Evolutionary conservation across 2,113 vertebrate species (phyloP), one percentile per base, ranked within the genome.

Genomic region (Emydura subglobosa): DNA sequence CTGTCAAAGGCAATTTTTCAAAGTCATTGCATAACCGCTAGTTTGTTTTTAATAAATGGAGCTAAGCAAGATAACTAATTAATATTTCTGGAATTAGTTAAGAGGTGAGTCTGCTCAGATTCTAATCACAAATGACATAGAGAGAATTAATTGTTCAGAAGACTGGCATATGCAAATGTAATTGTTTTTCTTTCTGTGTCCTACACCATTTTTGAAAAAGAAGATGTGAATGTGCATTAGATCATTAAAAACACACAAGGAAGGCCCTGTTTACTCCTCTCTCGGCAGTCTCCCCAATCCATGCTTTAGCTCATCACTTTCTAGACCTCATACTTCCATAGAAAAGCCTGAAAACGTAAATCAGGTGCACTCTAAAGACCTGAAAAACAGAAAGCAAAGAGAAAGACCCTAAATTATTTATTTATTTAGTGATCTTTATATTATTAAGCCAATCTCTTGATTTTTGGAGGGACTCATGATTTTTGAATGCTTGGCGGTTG

Each of bases 1-100:
- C 8, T 34, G 31, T 68, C 76, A 92, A 86, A 91, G n/a, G 50
- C 27, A 82, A 88, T 96, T 95, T 93, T 91, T 90, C 16, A 83
- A 86, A 94, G 25, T 82, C 83, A 76, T 91, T 2, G 2, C 39
- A n/a, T 79, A 94, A 22, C 13, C 72, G 10, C 9, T 49, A 79
- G 34, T 87, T 96, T 90, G 49, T 84, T 88, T 87, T 79, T 93
- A 85, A 94, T 44, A 91, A 54, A 87, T 25, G 1, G 10, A 57
- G 47, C 29, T 81, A 87, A 92, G 34, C 79, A 86, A 91, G 57
- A 81, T 24, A 83, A 61, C 7, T 82, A 93, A 95, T 93, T 96
- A 91, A 61, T 93, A 83, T 25, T 50, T 80, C 80, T 82, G 2
- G 4, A 96, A 86, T 72, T 83, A 79, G 11, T 12, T 89, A 76